phyloP scores from a whole-genome alignment of 1,140 invertebrate genomes.

The Cylas formicarius region DNA sequence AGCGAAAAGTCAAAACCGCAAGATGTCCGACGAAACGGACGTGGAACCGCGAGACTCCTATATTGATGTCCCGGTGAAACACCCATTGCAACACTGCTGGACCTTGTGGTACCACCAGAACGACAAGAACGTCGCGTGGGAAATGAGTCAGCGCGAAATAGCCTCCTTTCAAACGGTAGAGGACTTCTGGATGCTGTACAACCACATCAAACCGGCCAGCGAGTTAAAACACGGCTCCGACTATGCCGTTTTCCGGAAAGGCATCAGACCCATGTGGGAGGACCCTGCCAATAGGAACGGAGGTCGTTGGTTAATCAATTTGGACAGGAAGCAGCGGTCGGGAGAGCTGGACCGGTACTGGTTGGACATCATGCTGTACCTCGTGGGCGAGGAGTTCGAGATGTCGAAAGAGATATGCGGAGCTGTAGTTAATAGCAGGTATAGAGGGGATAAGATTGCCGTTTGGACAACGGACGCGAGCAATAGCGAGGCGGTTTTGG shows the following conservation, averaged over 20 bases:
- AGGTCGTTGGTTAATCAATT: conserved; percentile 89
- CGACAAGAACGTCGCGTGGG: conserved; percentile 75
- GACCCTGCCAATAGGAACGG: conserved; percentile 81
- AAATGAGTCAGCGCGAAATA: conserved; percentile 89
- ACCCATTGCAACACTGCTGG: conserved; percentile 94
- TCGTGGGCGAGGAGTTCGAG: conserved; percentile 96
- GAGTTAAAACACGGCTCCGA: conserved; percentile 84
- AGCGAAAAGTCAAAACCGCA: no score
- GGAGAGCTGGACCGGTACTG: conserved; percentile 87
- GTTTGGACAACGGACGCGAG: conserved; percentile 87
- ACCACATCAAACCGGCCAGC: conserved; percentile 90
- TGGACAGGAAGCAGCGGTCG: conserved; percentile 74
- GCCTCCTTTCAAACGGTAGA: conserved; percentile 94
- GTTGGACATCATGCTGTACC: conserved; percentile 91
- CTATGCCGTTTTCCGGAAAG: conserved; percentile 94
- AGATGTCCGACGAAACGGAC: no score
- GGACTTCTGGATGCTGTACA: conserved; percentile 98
- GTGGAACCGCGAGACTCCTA: no score
- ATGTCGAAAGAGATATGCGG: conserved; percentile 89
- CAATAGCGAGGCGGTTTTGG: conserved; percentile 66
- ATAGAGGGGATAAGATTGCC: conserved; percentile 88
- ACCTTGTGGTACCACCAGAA: conserved; percentile 97
- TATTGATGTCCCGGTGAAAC: no score
- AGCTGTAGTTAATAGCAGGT: conserved; percentile 88
- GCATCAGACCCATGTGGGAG: conserved; percentile 98